Evolutionary conservation across 2,797 vertebrate species (phyloP).

Genomic region (Parambassis ranga): DNA sequence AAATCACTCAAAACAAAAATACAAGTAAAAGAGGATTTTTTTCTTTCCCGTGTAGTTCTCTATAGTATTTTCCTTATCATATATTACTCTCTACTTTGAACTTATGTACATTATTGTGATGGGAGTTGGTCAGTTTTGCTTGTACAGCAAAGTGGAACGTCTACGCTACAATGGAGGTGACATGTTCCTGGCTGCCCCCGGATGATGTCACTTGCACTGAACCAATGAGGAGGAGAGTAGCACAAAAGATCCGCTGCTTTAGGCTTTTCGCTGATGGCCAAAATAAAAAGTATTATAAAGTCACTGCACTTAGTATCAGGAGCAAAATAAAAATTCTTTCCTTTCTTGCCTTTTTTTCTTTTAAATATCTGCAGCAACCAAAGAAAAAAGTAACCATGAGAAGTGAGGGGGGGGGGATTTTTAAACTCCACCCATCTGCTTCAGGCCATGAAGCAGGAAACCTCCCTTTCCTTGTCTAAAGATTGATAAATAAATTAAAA

Average conservation of each 20-base stretch:
- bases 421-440: constrained; percentile 35
- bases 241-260: constrained; percentile 15
- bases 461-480: constrained; percentile 55
- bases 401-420: constrained; percentile 9
- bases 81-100: constrained; percentile 84
- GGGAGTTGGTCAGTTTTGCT: constrained; percentile 62
- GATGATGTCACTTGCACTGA: constrained; percentile 32
- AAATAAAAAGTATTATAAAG: constrained; percentile 59
- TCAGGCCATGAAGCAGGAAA: constrained; percentile 39
- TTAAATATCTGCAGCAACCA: constrained; percentile 33
- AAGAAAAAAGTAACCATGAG: constrained; percentile 52
- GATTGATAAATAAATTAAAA: constrained; percentile 83
- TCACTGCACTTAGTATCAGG: constrained; percentile 66
- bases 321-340: constrained; percentile 50
- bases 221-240: constrained; percentile 53
- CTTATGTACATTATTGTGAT: constrained; percentile 81
- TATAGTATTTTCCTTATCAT: constrained; percentile 79
- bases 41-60: constrained; percentile 50
- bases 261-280: constrained; percentile 54
- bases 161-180: constrained; percentile 33
- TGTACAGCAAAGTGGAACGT: constrained; percentile 44
- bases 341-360: constrained; percentile 13
- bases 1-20: constrained; percentile 58
- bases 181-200: not conserved
- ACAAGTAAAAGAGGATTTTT: constrained; percentile 31